Evolutionary conservation across 2,113 vertebrate genomes (phyloP).

Genomic region (Willisornis vidua): DNA sequence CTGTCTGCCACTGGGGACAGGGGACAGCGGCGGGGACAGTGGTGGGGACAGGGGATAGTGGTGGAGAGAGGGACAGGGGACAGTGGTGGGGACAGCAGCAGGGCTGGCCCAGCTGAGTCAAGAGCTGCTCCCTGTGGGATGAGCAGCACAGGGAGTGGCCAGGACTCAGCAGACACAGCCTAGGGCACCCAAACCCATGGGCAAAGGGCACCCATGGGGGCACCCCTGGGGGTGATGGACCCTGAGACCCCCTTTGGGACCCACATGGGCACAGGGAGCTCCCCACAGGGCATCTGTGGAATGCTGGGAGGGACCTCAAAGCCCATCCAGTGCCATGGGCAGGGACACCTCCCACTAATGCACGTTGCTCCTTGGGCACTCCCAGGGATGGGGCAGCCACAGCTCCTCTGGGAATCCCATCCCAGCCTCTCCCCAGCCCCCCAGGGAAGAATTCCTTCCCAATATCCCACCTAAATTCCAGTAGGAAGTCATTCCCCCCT

Average conservation of each 20-base stretch:
- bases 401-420: not conserved
- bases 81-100: not conserved
- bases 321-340: no score
- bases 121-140: not conserved
- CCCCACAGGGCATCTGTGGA: no score
- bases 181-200: no score
- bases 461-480: not conserved
- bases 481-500: not conserved
- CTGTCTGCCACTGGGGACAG: not conserved
- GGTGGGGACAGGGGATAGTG: no score
- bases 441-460: not conserved
- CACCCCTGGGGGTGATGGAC: fast-evolving
- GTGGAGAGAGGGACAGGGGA: no score
- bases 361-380: not conserved
- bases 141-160: not conserved
- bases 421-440: not conserved
- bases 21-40: no score
- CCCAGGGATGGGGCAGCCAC: not conserved
- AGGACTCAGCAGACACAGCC: fast-evolving
- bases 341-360: not conserved
- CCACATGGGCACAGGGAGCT: fast-evolving
- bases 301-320: fast-evolving
- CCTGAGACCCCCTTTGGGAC: not conserved
- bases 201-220: not conserved
- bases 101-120: not conserved